Evolutionary conservation across 2,113 vertebrate species (phyloP).

Genomic region (Colistium nudipinnis): DNA sequence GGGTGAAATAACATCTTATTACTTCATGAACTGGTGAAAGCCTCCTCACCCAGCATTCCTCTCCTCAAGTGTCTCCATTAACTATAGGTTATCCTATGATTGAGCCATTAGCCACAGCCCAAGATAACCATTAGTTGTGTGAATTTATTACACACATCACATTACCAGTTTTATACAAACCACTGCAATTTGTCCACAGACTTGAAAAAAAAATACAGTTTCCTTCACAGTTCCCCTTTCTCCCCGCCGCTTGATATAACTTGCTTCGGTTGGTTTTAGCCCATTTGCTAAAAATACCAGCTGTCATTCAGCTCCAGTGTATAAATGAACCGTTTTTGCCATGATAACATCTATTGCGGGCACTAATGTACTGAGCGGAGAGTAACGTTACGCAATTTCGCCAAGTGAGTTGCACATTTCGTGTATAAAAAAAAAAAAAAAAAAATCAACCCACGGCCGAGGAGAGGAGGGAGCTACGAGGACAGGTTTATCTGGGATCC

Average conservation of each 20-base stretch:
- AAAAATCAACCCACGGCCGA: slow-evolving; percentile 6
- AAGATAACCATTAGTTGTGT: slow-evolving; percentile 58
- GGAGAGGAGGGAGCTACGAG: slow-evolving; percentile 1
- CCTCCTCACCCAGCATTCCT: slow-evolving; percentile 55
- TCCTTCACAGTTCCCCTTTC: slow-evolving; percentile 2
- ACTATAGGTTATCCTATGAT: slow-evolving; percentile 59
- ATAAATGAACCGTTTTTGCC: slow-evolving; percentile 29
- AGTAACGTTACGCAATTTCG: slow-evolving; percentile 17
- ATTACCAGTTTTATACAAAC: slow-evolving; percentile 62
- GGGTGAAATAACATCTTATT: slow-evolving; percentile 54
- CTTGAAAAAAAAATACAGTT: slow-evolving; percentile 51
- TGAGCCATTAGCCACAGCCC: slow-evolving; percentile 60
- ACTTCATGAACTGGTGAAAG: slow-evolving; percentile 42
- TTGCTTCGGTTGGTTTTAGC: slow-evolving; percentile 29
- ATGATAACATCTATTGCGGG: slow-evolving; percentile 24
- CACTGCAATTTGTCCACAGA: slow-evolving; percentile 59
- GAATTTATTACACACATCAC: slow-evolving; percentile 56
- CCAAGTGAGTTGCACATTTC: slow-evolving; percentile 1
- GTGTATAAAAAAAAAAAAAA: slow-evolving; percentile 29
- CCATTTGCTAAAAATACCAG: slow-evolving; percentile 38
- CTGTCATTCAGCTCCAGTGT: slow-evolving; percentile 32
- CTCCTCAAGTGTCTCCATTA: slow-evolving; percentile 54
- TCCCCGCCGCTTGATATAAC: slow-evolving; percentile 35
- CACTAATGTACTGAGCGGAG: slow-evolving; percentile 44
- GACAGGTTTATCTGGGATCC: slow-evolving; percentile 24